Evolutionary conservation across 2,113 vertebrate species (phyloP).

Genomic region (Laticauda laticaudata): DNA sequence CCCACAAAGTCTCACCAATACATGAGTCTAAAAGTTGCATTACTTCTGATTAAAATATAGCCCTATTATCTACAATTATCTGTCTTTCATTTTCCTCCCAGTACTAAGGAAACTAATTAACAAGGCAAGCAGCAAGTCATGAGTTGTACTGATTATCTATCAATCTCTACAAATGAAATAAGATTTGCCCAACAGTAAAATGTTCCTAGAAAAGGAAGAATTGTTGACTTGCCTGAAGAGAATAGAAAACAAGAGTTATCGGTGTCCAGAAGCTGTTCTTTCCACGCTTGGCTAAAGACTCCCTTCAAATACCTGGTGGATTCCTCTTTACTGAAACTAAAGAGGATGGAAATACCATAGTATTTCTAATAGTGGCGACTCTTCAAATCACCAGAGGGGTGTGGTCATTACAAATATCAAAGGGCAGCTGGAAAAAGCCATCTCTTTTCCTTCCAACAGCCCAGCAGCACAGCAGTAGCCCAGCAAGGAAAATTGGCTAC

Average conservation of each 20-base stretch:
- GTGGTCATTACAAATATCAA: conserved; percentile 65
- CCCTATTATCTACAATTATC: not conserved
- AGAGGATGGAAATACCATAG: conserved; percentile 83
- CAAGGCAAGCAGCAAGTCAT: conserved; percentile 9
- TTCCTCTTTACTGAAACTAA: conserved; percentile 64
- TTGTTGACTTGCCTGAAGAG: conserved; percentile 59
- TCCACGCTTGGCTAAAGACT: conserved; percentile 53
- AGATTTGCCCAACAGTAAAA: conserved; percentile 23
- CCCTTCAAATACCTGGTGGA: conserved; percentile 71
- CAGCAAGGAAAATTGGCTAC: not conserved
- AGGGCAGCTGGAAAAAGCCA: conserved; percentile 47
- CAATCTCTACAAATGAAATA: not conserved
- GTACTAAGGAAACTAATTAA: not conserved
- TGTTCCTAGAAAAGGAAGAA: conserved; percentile 26
- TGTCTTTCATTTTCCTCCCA: not conserved
- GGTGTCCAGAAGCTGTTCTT: conserved; percentile 46
- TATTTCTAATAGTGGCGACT: conserved; percentile 81
- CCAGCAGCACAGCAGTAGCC: no score
- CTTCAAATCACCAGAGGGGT: conserved; percentile 74
- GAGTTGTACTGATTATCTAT: not conserved
- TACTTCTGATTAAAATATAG: not conserved
- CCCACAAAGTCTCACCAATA: not conserved
- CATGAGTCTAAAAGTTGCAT: not conserved
- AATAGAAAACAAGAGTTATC: conserved; percentile 35
- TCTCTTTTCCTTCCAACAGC: not conserved